phyloP scores from a whole-genome alignment of 2,113 vertebrate species.

The Anser cygnoides region DNA sequence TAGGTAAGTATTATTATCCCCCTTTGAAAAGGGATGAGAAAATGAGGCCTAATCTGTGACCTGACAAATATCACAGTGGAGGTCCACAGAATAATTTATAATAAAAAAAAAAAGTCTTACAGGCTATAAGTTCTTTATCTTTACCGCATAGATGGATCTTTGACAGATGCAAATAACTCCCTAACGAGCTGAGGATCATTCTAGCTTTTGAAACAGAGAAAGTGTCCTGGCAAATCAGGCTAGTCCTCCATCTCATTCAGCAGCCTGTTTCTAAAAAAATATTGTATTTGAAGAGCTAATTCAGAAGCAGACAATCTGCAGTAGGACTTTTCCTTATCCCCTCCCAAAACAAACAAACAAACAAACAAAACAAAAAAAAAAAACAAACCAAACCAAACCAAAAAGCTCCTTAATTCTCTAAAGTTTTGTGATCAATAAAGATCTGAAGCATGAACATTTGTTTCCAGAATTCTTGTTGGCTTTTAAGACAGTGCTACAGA shows the following conservation, averaged over 20 bases:
- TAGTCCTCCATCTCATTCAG: background rate
- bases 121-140: background rate
- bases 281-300: background rate
- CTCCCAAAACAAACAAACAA: background rate
- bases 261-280: slow-evolving; percentile 15
- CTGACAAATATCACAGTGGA: background rate
- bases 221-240: background rate
- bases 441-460: background rate
- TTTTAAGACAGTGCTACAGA: background rate
- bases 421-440: background rate
- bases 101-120: background rate
- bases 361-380: too few species aligned
- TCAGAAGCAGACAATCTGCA: background rate
- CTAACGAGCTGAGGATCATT: background rate
- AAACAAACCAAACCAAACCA: background rate
- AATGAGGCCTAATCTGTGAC: background rate
- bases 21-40: background rate
- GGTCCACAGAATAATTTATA: background rate
- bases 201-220: slow-evolving; percentile 12
- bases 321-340: background rate
- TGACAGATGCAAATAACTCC: slow-evolving; percentile 29
- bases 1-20: background rate
- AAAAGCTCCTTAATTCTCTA: background rate
- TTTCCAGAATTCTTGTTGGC: background rate
- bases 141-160: background rate